Percentiles rank a stretch among this genome's conserved stretches.
Conservation (phyloP, 2,888 invertebrate species). For the Pseudococcus viburni region DNA sequence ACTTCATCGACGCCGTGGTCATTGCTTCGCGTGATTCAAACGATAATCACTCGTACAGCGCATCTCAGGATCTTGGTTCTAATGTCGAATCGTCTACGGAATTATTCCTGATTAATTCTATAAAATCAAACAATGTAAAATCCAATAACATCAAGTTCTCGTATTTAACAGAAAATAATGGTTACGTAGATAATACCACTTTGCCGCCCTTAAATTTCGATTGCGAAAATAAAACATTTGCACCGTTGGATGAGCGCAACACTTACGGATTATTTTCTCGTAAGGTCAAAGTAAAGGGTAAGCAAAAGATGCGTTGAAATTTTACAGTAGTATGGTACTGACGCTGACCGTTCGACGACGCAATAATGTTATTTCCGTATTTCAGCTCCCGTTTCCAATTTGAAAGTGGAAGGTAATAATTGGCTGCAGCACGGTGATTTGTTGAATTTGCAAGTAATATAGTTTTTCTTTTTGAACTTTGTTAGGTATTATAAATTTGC, state of each 20-base stretch:
- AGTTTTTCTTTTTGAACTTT: background rate
- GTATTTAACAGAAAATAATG: constrained; percentile 36
- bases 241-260: constrained; percentile 74
- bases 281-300: constrained; percentile 80
- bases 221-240: constrained; percentile 72
- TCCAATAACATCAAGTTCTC: constrained; percentile 70
- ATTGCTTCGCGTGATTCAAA: constrained; percentile 71
- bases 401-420: constrained; percentile 82
- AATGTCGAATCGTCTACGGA: constrained; percentile 51
- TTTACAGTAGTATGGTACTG: too few relatives aligned
- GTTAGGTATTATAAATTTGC: background rate
- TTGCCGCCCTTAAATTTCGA: constrained; percentile 72
- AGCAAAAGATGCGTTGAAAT: constrained; percentile 68
- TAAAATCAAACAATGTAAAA: constrained; percentile 16
- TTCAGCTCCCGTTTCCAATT: constrained; percentile 80
- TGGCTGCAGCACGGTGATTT: constrained; percentile 89
- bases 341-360: too few relatives aligned
- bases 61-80: background rate
- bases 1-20: constrained; percentile 80
- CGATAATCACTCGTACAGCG: constrained; percentile 53
- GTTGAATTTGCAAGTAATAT: constrained; percentile 77
- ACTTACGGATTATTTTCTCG: constrained; percentile 82
- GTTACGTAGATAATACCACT: background rate
- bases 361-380: constrained; percentile 21
- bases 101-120: background rate